phyloP scores from a whole-genome alignment of 2,113 vertebrate species.

The Antechinus flavipes region DNA sequence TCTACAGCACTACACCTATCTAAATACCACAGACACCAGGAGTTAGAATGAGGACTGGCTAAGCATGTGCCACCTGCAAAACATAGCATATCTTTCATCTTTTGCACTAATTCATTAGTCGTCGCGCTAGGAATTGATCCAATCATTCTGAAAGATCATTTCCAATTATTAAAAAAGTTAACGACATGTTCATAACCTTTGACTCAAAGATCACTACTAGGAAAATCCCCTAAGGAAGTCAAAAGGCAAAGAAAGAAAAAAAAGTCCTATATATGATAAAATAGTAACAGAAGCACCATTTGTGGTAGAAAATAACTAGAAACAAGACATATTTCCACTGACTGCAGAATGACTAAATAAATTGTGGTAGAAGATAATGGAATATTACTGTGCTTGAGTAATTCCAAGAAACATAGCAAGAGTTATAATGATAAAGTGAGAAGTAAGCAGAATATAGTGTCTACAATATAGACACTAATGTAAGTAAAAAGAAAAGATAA shows the following conservation, averaged over 20 bases:
- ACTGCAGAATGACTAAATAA: not conserved
- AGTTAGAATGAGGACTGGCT: not conserved
- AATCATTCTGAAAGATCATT: not conserved
- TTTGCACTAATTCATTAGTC: not conserved
- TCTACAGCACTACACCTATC: not conserved
- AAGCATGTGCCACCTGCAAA: not conserved
- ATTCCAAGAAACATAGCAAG: not conserved
- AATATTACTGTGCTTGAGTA: not conserved
- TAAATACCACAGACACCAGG: not conserved
- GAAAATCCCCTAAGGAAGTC: not conserved
- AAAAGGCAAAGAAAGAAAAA: not conserved
- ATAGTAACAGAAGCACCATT: not conserved
- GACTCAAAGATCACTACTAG: not conserved
- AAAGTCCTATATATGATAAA: not conserved
- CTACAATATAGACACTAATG: not conserved
- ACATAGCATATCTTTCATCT: not conserved
- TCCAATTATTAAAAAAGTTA: not conserved
- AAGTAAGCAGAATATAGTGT: not conserved
- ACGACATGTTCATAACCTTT: not conserved
- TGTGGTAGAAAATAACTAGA: not conserved
- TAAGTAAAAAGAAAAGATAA: not conserved
- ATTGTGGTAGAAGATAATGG: not conserved
- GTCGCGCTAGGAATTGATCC: not conserved
- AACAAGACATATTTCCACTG: not conserved
- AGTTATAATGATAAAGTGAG: not conserved